Conservation (phyloP, 2,113 vertebrate species). For the Elanus axillaris region DNA sequence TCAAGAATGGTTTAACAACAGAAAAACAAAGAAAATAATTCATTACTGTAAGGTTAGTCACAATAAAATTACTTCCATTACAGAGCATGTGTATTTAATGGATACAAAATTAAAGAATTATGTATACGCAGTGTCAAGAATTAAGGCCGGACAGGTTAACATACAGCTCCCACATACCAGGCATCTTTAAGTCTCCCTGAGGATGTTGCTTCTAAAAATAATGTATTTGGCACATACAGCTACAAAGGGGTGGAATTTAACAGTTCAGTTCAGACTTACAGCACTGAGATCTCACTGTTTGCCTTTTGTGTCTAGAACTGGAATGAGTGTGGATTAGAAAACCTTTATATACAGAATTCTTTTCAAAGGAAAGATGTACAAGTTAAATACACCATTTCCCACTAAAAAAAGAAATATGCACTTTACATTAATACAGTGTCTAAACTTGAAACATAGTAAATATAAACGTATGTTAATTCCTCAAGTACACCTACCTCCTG, state of each 20-base stretch:
- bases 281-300: background rate
- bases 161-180: background rate
- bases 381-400: background rate
- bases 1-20: background rate
- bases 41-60: background rate
- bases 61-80: background rate
- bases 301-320: background rate
- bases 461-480: background rate
- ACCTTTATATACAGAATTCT: background rate
- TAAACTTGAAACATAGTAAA: background rate
- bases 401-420: background rate
- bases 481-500: background rate
- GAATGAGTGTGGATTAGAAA: background rate
- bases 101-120: background rate
- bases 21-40: background rate
- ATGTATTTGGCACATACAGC: background rate
- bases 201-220: background rate
- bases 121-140: background rate
- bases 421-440: background rate
- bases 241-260: background rate
- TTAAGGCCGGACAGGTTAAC: background rate
- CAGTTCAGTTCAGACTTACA: background rate
- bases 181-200: background rate
- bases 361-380: background rate
- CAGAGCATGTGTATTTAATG: background rate